Evolutionary conservation across 1,140 invertebrate genomes (phyloP).

Genomic region (Scaptomyza hsui): DNA sequence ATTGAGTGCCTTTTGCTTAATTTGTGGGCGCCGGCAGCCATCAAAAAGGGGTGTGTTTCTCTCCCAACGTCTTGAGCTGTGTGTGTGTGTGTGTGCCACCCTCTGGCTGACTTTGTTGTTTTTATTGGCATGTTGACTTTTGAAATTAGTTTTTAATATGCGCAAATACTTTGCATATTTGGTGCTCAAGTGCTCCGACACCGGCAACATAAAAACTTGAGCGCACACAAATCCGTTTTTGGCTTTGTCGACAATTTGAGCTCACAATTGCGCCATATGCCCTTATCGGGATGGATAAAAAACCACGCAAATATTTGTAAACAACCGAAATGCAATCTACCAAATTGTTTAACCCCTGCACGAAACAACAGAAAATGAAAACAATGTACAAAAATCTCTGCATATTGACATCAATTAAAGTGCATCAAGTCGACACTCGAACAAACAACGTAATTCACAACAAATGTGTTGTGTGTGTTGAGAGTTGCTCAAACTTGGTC

Average conservation of each 20-base stretch:
- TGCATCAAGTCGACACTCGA: conserved; percentile 78
- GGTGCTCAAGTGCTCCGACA: conserved; percentile 45
- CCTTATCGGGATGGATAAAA: conserved; percentile 52
- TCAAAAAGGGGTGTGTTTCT: conserved; percentile 59
- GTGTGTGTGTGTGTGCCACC: not conserved
- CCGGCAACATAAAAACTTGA: conserved; percentile 15
- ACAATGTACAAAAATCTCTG: conserved; percentile 64
- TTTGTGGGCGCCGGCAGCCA: conserved; percentile 70
- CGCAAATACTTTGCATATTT: conserved; percentile 81
- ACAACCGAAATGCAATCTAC: conserved; percentile 68
- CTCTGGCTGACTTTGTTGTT: conserved; percentile 59
- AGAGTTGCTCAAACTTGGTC: conserved; percentile 43
- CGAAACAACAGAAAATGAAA: conserved; percentile 7
- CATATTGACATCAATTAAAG: conserved; percentile 83
- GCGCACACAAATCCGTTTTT: conserved; percentile 17
- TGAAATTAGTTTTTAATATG: conserved; percentile 83
- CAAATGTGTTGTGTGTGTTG: conserved; percentile 73
- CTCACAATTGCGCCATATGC: conserved; percentile 64
- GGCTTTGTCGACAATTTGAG: conserved; percentile 15
- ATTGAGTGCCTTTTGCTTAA: conserved; percentile 78
- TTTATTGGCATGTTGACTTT: conserved; percentile 82
- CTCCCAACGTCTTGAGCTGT: conserved; percentile 59
- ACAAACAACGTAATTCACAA: conserved; percentile 83
- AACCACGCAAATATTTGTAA: conserved; percentile 74
- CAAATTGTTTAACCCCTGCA: conserved; percentile 37